A percentile compares a stretch with the other conserved stretches of the same genome.
Conservation (phyloP, 2,797 vertebrate genomes). For the Taeniopygia guttata region DNA sequence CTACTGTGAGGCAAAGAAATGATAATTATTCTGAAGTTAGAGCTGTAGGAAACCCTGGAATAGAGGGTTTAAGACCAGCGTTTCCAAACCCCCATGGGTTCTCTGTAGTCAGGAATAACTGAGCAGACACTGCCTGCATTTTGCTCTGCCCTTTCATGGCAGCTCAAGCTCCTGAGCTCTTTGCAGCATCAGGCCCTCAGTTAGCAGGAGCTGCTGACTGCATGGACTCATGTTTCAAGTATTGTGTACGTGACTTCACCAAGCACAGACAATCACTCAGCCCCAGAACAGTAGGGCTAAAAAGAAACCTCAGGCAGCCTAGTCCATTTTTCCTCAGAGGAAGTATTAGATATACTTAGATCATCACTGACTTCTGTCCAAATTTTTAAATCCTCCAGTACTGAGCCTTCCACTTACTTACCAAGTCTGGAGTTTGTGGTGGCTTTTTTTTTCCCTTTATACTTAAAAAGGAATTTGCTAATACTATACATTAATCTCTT, state of each 20-base stretch:
- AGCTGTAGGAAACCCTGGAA: neutral
- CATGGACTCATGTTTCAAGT: neutral
- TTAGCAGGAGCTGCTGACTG: neutral
- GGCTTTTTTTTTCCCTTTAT: neutral
- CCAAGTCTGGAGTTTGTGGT: neutral
- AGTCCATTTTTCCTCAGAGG: conserved; percentile 49
- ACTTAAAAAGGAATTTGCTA: conserved; percentile 41
- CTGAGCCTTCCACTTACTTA: conserved; percentile 28
- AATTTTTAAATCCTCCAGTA: conserved; percentile 32
- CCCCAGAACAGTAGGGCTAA: conserved; percentile 14
- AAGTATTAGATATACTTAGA: conserved; percentile 59
- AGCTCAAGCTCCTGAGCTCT: neutral
- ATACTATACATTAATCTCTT: conserved; percentile 38
- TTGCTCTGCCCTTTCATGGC: neutral
- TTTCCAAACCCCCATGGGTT: neutral
- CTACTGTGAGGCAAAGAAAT: neutral
- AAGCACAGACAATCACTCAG: neutral
- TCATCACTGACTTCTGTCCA: conserved; percentile 64
- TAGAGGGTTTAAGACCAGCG: neutral
- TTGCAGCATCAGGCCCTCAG: neutral
- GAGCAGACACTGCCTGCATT: neutral
- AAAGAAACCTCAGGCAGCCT: conserved; percentile 39
- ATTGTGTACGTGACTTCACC: conserved; percentile 38
- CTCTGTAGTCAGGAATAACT: neutral
- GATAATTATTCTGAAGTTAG: neutral